These are phyloP conservation scores for Microcebus tavaratra DNA, from an alignment of 2,113 vertebrate species.

Conservation along the genomic window DNA sequence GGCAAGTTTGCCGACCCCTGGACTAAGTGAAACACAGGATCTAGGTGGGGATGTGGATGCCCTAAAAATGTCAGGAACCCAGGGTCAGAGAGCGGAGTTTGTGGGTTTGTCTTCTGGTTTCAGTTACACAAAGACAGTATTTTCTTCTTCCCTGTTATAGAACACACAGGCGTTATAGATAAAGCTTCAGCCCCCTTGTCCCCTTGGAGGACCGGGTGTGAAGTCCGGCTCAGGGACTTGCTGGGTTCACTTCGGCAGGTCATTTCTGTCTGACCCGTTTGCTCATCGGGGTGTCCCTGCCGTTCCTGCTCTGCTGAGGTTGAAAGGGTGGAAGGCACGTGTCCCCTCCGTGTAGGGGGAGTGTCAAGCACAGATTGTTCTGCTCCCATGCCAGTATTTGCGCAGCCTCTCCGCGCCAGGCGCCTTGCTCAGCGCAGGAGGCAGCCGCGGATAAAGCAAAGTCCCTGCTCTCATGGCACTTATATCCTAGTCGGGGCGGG, in stretches of 20 bases:
- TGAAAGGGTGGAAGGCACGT: not conserved
- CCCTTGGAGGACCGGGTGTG: rapidly evolving
- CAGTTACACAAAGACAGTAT: not conserved
- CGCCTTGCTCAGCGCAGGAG: rapidly evolving
- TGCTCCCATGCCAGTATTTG: rapidly evolving
- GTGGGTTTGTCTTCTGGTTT: not conserved
- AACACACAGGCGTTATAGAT: rapidly evolving
- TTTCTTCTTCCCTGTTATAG: not conserved
- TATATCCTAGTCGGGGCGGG: not conserved
- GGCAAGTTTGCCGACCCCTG: not conserved
- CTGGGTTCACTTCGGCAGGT: not conserved
- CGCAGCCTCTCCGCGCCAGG: too few species aligned
- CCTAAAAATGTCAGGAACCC: not conserved
- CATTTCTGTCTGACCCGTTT: rapidly evolving
- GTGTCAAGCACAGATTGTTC: too few species aligned
- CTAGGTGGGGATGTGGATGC: rapidly evolving
- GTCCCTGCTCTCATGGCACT: not conserved
- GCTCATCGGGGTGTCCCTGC: not conserved
- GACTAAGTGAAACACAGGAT: rapidly evolving
- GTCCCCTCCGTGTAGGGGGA: not conserved
- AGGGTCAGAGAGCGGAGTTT: not conserved
- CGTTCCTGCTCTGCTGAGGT: not conserved
- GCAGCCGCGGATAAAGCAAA: not conserved
- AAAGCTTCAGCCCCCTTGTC: rapidly evolving
- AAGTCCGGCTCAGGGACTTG: not conserved